Evolutionary conservation across 2,113 vertebrate genomes (phyloP), one percentile per base, ranked within the genome.

Genomic region (Sphaerodactylus townsendi): DNA sequence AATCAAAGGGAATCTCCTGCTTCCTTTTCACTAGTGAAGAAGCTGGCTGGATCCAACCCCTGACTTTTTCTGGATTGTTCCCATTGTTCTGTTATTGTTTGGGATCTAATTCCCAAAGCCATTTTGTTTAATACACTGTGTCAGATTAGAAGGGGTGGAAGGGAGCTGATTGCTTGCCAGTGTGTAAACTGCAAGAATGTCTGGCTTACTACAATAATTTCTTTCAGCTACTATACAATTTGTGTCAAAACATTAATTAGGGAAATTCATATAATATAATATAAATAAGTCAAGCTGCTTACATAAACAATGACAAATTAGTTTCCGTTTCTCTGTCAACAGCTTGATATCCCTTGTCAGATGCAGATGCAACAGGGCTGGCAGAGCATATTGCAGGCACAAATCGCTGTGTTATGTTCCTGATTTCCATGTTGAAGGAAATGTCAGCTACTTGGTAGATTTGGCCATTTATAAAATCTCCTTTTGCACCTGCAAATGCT

Each of bases 161-260:
- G 30, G 44, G 68, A n/a, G n/a, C 15, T 64, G 50, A 85, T 85
- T 62, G 53, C 66, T 68, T 62, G 66, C 41, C 68, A 78, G 23
- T 19, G n/a, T 72, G 23, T 72, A 37, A 81, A 81, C 69, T n/a
- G 28, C 39, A 41, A 77, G 48, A 68, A 77, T 59, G 25, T 3
- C 66, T 46, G n/a, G 37, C 21, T 28, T 70, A 56, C 33, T 46
- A 62, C 53, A 71, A 48, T 71, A 4, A 78, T 78, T 78, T 71
- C 39, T 62, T 13, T 78, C 30, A 35, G 30, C 4, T 6, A 62
- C 30, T 64, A 30, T 28, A 46, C 78, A 37, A 78, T 56, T 50
- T 59, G 21, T 71, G 83, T 78, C 83, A 79, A 85, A 78, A 71
- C 71, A 46, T 70, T 48, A 44, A 78, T 85, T 79, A 78, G 71